Evolutionary conservation across 1,140 invertebrate genomes (phyloP).

Genomic region (Scaptodrosophila lebanonensis): DNA sequence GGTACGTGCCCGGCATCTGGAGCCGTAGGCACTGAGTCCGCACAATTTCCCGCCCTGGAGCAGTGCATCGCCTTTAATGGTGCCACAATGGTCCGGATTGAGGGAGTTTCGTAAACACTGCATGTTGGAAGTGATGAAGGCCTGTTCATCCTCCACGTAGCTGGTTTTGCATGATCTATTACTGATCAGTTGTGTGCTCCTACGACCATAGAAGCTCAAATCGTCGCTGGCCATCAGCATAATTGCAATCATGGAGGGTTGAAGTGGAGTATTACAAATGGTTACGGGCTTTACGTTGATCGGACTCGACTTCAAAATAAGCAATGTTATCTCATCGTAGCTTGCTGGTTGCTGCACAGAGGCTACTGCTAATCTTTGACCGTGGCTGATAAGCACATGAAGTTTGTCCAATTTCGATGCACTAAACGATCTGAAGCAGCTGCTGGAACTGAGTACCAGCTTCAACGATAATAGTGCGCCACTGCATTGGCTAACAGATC

Average conservation of each 20-base stretch:
- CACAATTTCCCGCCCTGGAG: slow-evolving; percentile 4
- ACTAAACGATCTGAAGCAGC: background rate
- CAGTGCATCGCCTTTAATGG: slow-evolving; percentile 13
- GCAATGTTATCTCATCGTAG: slow-evolving; percentile 2
- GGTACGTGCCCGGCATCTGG: background rate
- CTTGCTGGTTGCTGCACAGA: background rate
- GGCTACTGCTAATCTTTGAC: background rate
- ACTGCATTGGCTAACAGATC: slow-evolving; percentile 5
- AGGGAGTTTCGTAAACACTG: slow-evolving; percentile 14
- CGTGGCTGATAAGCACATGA: background rate
- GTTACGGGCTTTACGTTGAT: background rate
- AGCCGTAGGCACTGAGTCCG: slow-evolving; percentile 24
- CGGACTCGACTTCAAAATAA: background rate
- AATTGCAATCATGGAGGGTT: background rate
- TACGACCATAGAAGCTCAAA: slow-evolving; percentile 15
- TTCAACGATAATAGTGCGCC: slow-evolving; percentile 4
- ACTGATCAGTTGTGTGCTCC: slow-evolving; percentile 8
- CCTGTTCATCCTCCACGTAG: slow-evolving; percentile 2
- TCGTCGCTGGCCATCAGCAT: slow-evolving; percentile 31
- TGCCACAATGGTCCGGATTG: slow-evolving; percentile 6
- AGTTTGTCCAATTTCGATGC: background rate
- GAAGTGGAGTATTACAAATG: background rate
- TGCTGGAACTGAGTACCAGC: slow-evolving; percentile 8
- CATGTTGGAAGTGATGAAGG: slow-evolving; percentile 21
- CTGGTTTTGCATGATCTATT: slow-evolving; percentile 13